Conservation (phyloP, 2,797 vertebrate genomes). For the Sebastiscus tertius region DNA sequence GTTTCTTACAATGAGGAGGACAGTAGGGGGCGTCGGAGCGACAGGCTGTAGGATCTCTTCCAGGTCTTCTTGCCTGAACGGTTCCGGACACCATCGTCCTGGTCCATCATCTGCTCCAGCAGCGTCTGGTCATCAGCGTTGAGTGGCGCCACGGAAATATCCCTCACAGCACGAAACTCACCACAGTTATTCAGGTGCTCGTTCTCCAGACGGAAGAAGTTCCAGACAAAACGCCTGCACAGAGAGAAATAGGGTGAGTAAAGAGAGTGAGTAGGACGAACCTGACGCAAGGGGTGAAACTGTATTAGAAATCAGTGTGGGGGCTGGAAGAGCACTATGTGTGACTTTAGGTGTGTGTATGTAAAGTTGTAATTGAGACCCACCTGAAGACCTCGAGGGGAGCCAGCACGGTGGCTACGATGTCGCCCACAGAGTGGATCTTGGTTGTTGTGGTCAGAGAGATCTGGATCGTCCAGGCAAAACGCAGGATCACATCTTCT, state of each 20-base stretch:
- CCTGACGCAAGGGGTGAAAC: background rate
- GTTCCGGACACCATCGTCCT: constrained; percentile 94
- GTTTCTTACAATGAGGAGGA: constrained; percentile 88
- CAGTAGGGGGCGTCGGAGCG: constrained; percentile 90
- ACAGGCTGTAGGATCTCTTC: constrained; percentile 93
- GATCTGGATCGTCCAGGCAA: constrained; percentile 96
- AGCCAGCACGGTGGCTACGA: constrained; percentile 92
- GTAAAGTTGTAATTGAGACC: constrained; percentile 34
- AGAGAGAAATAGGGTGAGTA: background rate
- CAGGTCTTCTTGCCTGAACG: constrained; percentile 93
- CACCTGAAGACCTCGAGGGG: constrained; percentile 98
- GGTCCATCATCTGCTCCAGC: constrained; percentile 99
- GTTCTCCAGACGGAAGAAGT: constrained; percentile 98
- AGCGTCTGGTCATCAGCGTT: constrained; percentile 97
- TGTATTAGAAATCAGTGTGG: background rate
- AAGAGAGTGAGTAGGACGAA: background rate
- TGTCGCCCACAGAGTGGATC: constrained; percentile 86
- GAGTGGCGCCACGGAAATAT: constrained; percentile 96
- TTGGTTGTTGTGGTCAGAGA: constrained; percentile 86
- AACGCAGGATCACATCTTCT: constrained; percentile 95
- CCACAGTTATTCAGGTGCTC: constrained; percentile 99
- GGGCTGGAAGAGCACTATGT: background rate
- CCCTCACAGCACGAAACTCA: constrained; percentile 95
- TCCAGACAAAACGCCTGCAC: constrained; percentile 95
- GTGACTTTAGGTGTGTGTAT: background rate